Conservation (phyloP, 1,140 invertebrate species). For the Eriosoma lanigerum region DNA sequence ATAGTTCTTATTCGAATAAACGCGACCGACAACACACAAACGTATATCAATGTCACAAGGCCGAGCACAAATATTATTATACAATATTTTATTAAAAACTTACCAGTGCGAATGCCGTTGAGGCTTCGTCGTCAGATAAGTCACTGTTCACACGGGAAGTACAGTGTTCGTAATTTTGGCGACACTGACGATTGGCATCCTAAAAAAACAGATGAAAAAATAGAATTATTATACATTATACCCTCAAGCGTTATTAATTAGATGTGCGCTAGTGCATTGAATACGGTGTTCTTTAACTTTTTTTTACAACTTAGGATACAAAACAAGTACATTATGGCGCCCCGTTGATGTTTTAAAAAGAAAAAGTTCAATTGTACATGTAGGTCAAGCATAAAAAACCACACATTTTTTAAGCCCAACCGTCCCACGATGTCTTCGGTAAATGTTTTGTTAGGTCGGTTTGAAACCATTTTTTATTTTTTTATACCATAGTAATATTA, state of each 20-base stretch:
- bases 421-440: no score
- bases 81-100: conserved; percentile 1
- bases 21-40: not conserved
- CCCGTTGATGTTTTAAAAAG: no score
- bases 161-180: conserved; percentile 8
- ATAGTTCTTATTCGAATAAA: not conserved
- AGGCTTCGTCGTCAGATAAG: conserved; percentile 34
- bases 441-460: no score
- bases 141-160: conserved; percentile 29
- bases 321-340: not conserved
- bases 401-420: conserved; percentile 40
- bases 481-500: no score
- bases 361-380: not conserved
- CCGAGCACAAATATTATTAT: not conserved
- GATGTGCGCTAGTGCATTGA: not conserved
- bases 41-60: not conserved
- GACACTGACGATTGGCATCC: conserved; percentile 37
- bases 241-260: conserved; percentile 11
- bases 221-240: not conserved
- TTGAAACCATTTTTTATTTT: no score
- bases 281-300: not conserved
- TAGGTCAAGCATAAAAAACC: conserved; percentile 38
- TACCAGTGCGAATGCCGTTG: conserved; percentile 49
- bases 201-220: conserved; percentile 11
- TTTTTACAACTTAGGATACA: not conserved